Percentiles rank a stretch among this genome's conserved stretches.
phyloP scores from a whole-genome alignment of 30 jellyfish, hydroid and myxozoan genomes.

The Pseudorhiza aurosa region DNA sequence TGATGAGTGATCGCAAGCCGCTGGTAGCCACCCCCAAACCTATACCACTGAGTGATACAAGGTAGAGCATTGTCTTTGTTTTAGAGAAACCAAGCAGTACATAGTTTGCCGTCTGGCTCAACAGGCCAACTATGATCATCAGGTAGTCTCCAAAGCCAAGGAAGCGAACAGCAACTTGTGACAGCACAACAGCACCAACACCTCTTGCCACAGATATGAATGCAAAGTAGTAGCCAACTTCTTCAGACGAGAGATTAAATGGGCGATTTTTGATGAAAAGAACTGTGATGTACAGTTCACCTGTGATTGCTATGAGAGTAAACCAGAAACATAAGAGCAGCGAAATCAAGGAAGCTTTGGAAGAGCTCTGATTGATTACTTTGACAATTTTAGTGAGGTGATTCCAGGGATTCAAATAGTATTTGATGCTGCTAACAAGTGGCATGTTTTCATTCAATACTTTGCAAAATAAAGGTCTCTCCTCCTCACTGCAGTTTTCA shows the following conservation, averaged over 20 bases:
- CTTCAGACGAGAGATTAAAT: constrained; percentile 69
- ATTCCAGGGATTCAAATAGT: constrained; percentile 54
- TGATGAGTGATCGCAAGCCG: constrained; percentile 74
- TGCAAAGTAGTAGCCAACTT: constrained; percentile 80
- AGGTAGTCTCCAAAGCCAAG: constrained; percentile 59
- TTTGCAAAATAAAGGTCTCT: constrained; percentile 27
- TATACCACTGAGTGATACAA: constrained; percentile 75
- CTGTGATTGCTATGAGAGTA: constrained; percentile 70
- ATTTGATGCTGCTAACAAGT: background rate
- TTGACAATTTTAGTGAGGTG: constrained; percentile 35
- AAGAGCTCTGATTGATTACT: constrained; percentile 41
- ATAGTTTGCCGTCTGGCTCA: constrained; percentile 70
- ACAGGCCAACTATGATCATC: constrained; percentile 64
- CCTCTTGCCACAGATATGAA: constrained; percentile 60
- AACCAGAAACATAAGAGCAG: constrained; percentile 74
- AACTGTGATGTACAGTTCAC: constrained; percentile 81
- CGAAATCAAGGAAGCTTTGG: constrained; percentile 55
- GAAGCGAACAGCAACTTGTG: constrained; percentile 76
- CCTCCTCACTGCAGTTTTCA: constrained; percentile 5
- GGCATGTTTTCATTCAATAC: background rate
- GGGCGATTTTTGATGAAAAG: constrained; percentile 78
- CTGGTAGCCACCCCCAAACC: constrained; percentile 76
- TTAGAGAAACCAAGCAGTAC: constrained; percentile 73
- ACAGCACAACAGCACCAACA: constrained; percentile 69
- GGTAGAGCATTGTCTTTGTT: constrained; percentile 54